Evolutionary conservation across 2,113 vertebrate genomes (phyloP).

Genomic region (Phainopepla nitens): DNA sequence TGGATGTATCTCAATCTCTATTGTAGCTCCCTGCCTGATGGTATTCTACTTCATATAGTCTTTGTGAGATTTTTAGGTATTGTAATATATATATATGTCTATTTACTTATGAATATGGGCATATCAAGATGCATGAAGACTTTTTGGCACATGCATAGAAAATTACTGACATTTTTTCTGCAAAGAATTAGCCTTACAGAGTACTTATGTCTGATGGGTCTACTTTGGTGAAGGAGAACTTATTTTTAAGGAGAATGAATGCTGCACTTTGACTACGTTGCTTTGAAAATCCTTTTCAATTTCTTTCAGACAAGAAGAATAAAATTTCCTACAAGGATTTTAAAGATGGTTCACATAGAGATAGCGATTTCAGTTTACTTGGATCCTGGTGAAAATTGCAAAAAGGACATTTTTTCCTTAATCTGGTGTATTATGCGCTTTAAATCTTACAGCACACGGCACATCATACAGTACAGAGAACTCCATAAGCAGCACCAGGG

Average conservation of each 20-base stretch:
- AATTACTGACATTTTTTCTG: background rate
- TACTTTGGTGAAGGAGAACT: background rate
- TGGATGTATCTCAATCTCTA: background rate
- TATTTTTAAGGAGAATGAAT: background rate
- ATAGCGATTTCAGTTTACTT: background rate
- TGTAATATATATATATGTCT: background rate
- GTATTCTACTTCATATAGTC: background rate
- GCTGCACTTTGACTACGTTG: background rate
- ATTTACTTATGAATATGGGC: background rate
- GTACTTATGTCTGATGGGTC: background rate
- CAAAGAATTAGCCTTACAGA: background rate
- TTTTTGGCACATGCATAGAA: background rate
- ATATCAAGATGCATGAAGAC: background rate
- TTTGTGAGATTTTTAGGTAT: background rate
- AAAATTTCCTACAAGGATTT: background rate
- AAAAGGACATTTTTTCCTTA: background rate
- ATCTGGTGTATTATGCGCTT: background rate
- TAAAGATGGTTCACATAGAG: background rate
- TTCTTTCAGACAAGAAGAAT: background rate
- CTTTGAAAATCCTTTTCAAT: background rate
- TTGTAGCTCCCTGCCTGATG: background rate
- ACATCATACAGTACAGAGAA: background rate
- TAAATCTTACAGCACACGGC: background rate
- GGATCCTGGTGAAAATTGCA: background rate
- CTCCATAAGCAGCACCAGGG: background rate